These are phyloP conservation scores for Aldabrachelys gigantea DNA, from an alignment of 2,113 vertebrate species.

Conservation along the genomic window DNA sequence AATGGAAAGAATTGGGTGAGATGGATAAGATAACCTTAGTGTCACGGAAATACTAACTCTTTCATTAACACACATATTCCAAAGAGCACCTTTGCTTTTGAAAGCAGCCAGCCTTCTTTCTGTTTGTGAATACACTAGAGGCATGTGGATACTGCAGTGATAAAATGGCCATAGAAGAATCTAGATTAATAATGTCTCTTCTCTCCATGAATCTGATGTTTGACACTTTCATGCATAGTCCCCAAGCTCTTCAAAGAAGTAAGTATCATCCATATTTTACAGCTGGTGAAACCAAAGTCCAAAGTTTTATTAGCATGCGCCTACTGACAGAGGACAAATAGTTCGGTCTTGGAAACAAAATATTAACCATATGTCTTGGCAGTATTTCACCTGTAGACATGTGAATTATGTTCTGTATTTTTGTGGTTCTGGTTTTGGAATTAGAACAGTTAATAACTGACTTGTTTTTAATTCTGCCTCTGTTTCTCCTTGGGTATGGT, in stretches of 20 bases:
- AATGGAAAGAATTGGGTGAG: background rate
- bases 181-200: constrained; percentile 35
- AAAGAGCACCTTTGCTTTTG: constrained; percentile 50
- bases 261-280: constrained; percentile 21
- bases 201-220: constrained; percentile 29
- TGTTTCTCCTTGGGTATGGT: background rate
- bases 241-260: background rate
- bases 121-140: constrained; percentile 54
- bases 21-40: background rate
- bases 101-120: constrained; percentile 29
- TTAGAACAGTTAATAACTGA: background rate
- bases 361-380: background rate
- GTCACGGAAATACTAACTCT: constrained; percentile 5
- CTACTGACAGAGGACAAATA: constrained; percentile 25
- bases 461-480: background rate
- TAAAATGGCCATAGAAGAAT: background rate
- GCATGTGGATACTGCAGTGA: background rate
- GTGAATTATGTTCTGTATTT: background rate
- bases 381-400: background rate
- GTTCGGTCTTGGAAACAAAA: constrained; percentile 27
- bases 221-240: constrained; percentile 14
- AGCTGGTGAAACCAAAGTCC: background rate
- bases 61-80: constrained; percentile 36
- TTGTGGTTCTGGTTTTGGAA: too few species aligned
- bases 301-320: constrained; percentile 20